A percentile compares a stretch with the other conserved stretches of the same genome.
Evolutionary conservation across 2,888 invertebrate genomes (phyloP).

Genomic region (Hesperia comma): DNA sequence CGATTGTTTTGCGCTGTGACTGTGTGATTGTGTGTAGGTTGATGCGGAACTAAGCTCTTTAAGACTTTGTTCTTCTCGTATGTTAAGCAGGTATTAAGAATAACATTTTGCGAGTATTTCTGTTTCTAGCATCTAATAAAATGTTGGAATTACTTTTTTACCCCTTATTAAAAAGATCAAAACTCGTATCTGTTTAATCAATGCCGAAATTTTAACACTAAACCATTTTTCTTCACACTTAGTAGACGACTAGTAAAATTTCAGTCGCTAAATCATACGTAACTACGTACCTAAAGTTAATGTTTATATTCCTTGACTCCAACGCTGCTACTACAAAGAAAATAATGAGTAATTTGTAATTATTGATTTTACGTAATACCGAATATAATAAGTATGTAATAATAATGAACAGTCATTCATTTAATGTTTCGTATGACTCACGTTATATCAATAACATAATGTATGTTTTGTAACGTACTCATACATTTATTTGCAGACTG

Average conservation of each 20-base stretch:
- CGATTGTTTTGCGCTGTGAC: slow-evolving; percentile 26
- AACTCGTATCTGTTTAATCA: no score
- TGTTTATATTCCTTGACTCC: not conserved
- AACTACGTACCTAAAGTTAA: no score
- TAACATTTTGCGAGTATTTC: not conserved
- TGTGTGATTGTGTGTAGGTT: slow-evolving; percentile 24
- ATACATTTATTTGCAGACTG: slow-evolving; percentile 6
- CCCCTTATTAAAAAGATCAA: no score
- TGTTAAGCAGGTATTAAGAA: not conserved
- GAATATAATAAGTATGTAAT: slow-evolving; percentile 9
- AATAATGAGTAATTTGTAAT: slow-evolving; percentile 22
- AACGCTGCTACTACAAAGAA: slow-evolving; percentile 11
- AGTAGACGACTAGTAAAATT: no score
- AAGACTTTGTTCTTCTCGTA: not conserved
- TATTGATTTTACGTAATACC: slow-evolving; percentile 19
- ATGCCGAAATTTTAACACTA: no score
- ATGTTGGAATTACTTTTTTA: no score
- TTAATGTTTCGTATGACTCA: slow-evolving; percentile 20
- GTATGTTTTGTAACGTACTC: not conserved
- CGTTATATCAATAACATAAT: slow-evolving; percentile 16
- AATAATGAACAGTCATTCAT: slow-evolving; percentile 27
- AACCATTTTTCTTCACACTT: no score
- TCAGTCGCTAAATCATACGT: no score
- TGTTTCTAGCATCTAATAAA: no score
- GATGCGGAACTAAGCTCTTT: slow-evolving; percentile 5